A percentile compares a stretch with the other conserved stretches of the same genome.
Conservation (phyloP, 2,113 vertebrate genomes). For the Danionella cerebrum region DNA sequence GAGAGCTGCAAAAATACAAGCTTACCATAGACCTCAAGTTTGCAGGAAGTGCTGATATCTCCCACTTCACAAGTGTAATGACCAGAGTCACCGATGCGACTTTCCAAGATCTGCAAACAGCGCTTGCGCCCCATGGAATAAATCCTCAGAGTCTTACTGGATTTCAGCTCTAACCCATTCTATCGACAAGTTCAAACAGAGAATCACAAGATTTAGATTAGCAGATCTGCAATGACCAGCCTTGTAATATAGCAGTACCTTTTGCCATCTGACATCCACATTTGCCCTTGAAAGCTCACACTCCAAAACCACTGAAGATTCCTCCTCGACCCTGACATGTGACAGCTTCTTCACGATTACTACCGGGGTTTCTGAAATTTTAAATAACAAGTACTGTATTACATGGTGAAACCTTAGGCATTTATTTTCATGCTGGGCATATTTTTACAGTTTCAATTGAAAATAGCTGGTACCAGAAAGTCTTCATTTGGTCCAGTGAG, state of each 20-base stretch:
- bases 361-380: conserved; percentile 74
- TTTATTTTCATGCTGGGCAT: too few relatives aligned
- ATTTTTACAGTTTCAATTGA: too few relatives aligned
- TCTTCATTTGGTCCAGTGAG: too few relatives aligned
- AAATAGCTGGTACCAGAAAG: too few relatives aligned
- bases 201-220: neutral
- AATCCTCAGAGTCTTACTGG: conserved; percentile 64
- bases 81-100: conserved; percentile 51
- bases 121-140: conserved; percentile 74
- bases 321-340: conserved; percentile 75
- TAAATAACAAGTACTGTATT: neutral
- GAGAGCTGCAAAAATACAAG: neutral
- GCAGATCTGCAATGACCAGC: neutral
- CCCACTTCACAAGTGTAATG: conserved; percentile 62
- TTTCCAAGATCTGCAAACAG: conserved; percentile 61
- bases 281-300: conserved; percentile 82
- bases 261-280: conserved; percentile 77
- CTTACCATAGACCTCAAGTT: conserved; percentile 74
- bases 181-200: conserved; percentile 30
- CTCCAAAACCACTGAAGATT: conserved; percentile 69
- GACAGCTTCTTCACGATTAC: conserved; percentile 66
- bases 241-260: conserved; percentile 62
- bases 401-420: too few relatives aligned
- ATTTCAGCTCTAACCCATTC: conserved; percentile 65
- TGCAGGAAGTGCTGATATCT: conserved; percentile 59